phyloP scores from a whole-genome alignment of 2,888 invertebrate genomes.

The Caenorhabditis sp. region DNA sequence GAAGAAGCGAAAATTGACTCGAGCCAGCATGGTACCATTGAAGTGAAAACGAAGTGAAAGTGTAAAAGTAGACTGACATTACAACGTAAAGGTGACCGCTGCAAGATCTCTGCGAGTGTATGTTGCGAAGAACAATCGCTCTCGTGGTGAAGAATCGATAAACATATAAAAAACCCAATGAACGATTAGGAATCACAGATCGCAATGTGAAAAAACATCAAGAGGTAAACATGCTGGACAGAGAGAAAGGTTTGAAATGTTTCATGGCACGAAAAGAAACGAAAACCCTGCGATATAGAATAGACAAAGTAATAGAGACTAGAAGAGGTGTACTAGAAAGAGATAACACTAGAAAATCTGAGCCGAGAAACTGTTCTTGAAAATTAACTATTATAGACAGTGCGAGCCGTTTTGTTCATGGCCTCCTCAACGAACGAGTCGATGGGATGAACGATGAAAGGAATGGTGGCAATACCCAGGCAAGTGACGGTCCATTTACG shows the following conservation, averaged over 20 bases:
- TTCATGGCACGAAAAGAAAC: background rate
- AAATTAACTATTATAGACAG: slow-evolving; percentile 54
- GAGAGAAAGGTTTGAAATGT: background rate
- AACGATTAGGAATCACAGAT: slow-evolving; percentile 48
- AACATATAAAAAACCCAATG: slow-evolving; percentile 46
- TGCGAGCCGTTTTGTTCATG: slow-evolving; percentile 78
- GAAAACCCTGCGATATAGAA: slow-evolving; percentile 16
- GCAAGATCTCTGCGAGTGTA: slow-evolving; percentile 34
- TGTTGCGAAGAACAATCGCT: slow-evolving; percentile 56
- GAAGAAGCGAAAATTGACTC: background rate
- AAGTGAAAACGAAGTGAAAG: slow-evolving; percentile 39
- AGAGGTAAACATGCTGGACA: background rate
- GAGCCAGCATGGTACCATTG: slow-evolving; percentile 1
- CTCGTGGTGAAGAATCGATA: slow-evolving; percentile 58
- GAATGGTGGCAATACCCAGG: slow-evolving; percentile 91
- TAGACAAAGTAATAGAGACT: background rate
- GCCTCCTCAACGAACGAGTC: slow-evolving; percentile 87
- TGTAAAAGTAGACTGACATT: slow-evolving; percentile 46
- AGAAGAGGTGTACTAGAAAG: background rate
- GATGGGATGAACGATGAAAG: slow-evolving; percentile 94
- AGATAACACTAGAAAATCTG: background rate
- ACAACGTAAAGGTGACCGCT: slow-evolving; percentile 43
- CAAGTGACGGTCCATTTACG: slow-evolving; percentile 86
- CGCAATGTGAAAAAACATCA: slow-evolving; percentile 15
- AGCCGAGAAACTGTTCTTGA: background rate